Evolutionary conservation across 1,140 invertebrate species (phyloP).

Genomic region (Temnothorax nylanderi): DNA sequence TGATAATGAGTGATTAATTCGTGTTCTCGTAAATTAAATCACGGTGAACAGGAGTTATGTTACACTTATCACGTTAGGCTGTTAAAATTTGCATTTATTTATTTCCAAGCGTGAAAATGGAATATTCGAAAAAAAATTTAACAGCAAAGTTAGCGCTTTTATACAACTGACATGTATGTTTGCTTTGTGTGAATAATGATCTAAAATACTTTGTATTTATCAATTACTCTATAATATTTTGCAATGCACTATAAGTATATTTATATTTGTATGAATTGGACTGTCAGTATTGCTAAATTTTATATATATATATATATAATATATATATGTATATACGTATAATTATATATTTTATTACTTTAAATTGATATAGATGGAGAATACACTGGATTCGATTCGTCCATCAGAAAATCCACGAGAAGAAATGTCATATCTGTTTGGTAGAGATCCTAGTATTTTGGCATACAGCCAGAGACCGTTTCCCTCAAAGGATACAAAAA

Average conservation of each 20-base stretch:
- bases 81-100: neutral
- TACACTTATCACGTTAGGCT: neutral
- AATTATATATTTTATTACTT: neutral
- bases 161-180: too few relatives aligned
- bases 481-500: conserved; percentile 71
- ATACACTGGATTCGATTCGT: conserved; percentile 73
- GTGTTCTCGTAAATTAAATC: neutral
- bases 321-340: neutral
- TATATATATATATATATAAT: neutral
- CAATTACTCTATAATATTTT: too few relatives aligned
- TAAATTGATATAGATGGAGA: conserved; percentile 69
- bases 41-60: neutral
- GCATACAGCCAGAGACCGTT: conserved; percentile 78
- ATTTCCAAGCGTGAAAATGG: neutral
- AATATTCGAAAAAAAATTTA: neutral
- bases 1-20: conserved; percentile 1
- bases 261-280: too few relatives aligned
- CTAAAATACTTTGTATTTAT: too few relatives aligned
- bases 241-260: too few relatives aligned
- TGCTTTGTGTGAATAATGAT: too few relatives aligned
- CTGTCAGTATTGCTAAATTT: too few relatives aligned
- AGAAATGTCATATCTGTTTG: conserved; percentile 81
- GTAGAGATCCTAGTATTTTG: conserved; percentile 83
- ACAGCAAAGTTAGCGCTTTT: too few relatives aligned
- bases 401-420: conserved; percentile 54